Conservation (phyloP, 1,140 invertebrate genomes). For the Drosophila repleta region DNA sequence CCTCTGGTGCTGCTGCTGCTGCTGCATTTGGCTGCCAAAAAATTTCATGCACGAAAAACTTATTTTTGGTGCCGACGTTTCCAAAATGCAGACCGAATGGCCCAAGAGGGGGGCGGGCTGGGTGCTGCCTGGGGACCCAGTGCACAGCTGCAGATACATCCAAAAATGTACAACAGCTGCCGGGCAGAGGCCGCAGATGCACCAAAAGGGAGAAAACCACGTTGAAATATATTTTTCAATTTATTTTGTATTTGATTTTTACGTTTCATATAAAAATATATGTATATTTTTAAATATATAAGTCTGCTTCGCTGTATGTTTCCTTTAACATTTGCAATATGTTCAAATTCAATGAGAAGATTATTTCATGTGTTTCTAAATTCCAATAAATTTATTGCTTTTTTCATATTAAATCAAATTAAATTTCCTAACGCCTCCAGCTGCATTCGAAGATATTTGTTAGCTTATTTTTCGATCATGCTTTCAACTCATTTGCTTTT, state of each 20-base stretch:
- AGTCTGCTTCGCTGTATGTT: too few relatives aligned
- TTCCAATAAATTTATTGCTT: background rate
- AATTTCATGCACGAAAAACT: conserved; percentile 55
- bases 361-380: too few relatives aligned
- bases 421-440: conserved; percentile 6
- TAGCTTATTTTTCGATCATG: background rate
- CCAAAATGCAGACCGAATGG: conserved; percentile 55
- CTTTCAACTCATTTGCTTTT: conserved; percentile 23
- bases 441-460: background rate
- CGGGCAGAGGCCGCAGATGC: conserved; percentile 28
- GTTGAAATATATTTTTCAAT: conserved; percentile 48
- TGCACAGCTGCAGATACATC: conserved; percentile 71
- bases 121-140: conserved; percentile 12
- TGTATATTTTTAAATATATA: background rate
- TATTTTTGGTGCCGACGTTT: conserved; percentile 69
- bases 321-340: background rate
- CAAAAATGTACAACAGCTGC: conserved; percentile 68
- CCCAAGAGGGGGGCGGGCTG: background rate
- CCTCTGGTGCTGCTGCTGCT: conserved; percentile 17
- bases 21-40: conserved; percentile 37
- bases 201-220: conserved; percentile 20
- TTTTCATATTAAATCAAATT: background rate
- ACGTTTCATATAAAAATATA: background rate
- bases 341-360: too few relatives aligned
- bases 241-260: conserved; percentile 43